Conservation (phyloP, 2,888 invertebrate genomes). For the Dynastes maya region DNA sequence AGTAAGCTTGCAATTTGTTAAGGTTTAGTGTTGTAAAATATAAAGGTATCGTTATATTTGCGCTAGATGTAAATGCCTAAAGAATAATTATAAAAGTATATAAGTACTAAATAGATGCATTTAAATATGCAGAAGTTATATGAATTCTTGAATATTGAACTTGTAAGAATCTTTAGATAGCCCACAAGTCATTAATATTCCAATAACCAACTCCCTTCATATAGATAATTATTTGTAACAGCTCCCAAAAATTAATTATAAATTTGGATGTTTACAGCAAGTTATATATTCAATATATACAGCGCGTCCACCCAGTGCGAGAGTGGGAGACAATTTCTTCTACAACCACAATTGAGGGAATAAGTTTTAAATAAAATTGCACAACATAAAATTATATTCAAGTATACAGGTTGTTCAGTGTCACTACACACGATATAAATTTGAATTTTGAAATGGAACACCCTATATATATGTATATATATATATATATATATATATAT, state of each 20-base stretch:
- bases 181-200: not conserved
- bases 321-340: no score
- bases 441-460: no score
- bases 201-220: no score
- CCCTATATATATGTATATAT: no score
- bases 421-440: no score
- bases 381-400: no score
- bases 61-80: conserved; percentile 23
- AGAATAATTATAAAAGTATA: not conserved
- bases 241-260: not conserved
- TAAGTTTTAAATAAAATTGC: no score
- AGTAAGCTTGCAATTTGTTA: conserved; percentile 24
- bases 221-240: no score
- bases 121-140: not conserved
- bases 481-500: no score
- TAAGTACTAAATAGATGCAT: not conserved
- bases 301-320: not conserved
- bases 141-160: not conserved
- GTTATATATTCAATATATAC: not conserved
- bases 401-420: no score
- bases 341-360: no score
- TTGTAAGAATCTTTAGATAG: not conserved
- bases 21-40: conserved; percentile 40
- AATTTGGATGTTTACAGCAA: not conserved
- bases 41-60: conserved; percentile 2